Percentiles rank a stretch among this genome's conserved stretches.
Evolutionary conservation across 2,888 invertebrate species (phyloP).

Genomic region (Napeogenes inachia): DNA sequence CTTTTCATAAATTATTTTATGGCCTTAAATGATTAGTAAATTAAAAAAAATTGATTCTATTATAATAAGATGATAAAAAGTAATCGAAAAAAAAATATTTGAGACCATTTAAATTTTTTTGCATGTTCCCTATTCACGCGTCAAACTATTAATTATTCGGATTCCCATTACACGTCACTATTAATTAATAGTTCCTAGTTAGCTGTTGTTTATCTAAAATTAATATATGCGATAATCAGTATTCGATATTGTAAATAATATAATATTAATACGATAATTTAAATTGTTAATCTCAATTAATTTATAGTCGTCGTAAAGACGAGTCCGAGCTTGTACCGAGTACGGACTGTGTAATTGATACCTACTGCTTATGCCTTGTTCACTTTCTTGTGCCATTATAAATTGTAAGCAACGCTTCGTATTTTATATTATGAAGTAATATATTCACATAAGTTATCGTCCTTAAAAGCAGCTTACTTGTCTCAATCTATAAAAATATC

Average conservation of each 20-base stretch:
- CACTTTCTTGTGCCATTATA: constrained; percentile 8
- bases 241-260: background rate
- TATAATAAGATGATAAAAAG: too few relatives aligned
- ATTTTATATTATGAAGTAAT: constrained; percentile 7
- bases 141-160: constrained; percentile 5
- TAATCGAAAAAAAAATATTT: too few relatives aligned
- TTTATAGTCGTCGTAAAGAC: background rate
- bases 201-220: too few relatives aligned
- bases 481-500: background rate
- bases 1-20: too few relatives aligned
- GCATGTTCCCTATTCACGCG: too few relatives aligned
- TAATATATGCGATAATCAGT: background rate
- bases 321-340: background rate
- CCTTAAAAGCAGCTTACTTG: background rate
- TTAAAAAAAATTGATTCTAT: too few relatives aligned
- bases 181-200: background rate
- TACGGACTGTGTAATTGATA: constrained; percentile 15
- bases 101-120: too few relatives aligned
- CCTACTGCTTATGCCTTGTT: background rate
- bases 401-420: constrained; percentile 7
- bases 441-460: constrained; percentile 2
- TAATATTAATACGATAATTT: background rate
- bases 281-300: background rate
- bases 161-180: background rate
- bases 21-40: too few relatives aligned